Conservation (phyloP, 1,140 invertebrate species). For the Trachymyrmex septentrionalis region DNA sequence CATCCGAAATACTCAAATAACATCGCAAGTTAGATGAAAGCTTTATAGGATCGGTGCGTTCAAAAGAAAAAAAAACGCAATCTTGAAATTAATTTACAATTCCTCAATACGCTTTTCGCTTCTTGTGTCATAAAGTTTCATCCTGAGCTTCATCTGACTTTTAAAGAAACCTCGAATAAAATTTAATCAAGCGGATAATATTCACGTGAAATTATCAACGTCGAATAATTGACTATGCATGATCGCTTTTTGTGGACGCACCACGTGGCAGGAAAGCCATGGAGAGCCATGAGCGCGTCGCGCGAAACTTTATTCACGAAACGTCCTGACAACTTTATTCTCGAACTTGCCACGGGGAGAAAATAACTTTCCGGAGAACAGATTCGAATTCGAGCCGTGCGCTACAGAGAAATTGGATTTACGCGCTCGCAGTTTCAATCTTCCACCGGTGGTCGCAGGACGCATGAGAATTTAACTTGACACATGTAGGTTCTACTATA, state of each 20-base stretch:
- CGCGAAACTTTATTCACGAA: constrained; percentile 57
- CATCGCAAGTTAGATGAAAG: neutral
- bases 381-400: constrained; percentile 75
- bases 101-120: neutral
- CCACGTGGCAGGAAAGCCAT: constrained; percentile 22
- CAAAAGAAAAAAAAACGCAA: neutral
- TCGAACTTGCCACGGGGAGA: constrained; percentile 51
- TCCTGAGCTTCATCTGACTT: constrained; percentile 39
- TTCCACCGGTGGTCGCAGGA: constrained; percentile 62
- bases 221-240: constrained; percentile 63
- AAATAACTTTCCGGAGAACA: constrained; percentile 76
- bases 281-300: constrained; percentile 3
- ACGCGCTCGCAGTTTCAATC: constrained; percentile 78
- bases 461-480: constrained; percentile 63
- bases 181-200: constrained; percentile 51
- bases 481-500: constrained; percentile 33
- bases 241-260: constrained; percentile 32
- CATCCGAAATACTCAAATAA: neutral
- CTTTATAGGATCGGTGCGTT: neutral
- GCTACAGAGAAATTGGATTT: constrained; percentile 76
- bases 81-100: constrained; percentile 31
- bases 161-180: constrained; percentile 49
- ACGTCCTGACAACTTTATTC: constrained; percentile 65
- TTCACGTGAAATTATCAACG: constrained; percentile 56
- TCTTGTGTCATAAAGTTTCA: neutral